phyloP scores from a whole-genome alignment of 2,113 vertebrate species.

The Saccopteryx leptura region DNA sequence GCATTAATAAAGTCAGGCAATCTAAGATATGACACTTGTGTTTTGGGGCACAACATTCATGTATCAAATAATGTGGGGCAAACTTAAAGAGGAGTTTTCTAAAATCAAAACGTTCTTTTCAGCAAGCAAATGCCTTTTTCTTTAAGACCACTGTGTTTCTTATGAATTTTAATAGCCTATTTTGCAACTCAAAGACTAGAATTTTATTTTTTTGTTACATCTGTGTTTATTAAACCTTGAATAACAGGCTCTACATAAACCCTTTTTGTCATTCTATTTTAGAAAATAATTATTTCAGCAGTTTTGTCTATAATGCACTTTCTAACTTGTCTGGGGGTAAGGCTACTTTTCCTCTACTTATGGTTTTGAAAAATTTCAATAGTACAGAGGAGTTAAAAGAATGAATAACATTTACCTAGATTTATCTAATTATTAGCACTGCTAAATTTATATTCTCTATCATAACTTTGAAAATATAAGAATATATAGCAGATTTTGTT shows the following conservation, averaged over 20 bases:
- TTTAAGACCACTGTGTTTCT: neutral
- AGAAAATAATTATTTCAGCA: neutral
- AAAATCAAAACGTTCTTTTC: neutral
- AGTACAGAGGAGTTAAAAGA: neutral
- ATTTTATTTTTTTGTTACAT: neutral
- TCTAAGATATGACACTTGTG: neutral
- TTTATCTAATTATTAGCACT: neutral
- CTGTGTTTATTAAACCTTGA: neutral
- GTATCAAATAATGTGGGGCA: neutral
- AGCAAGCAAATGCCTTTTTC: neutral
- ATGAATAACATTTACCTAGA: neutral
- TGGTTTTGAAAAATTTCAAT: neutral
- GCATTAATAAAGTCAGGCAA: neutral
- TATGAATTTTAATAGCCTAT: constrained; percentile 28
- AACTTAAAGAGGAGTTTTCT: neutral
- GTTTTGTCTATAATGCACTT: neutral
- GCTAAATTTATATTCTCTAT: neutral
- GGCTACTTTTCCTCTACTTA: neutral
- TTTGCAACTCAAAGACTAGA: constrained; percentile 26
- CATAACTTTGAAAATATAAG: neutral
- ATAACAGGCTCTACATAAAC: neutral
- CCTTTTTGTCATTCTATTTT: neutral
- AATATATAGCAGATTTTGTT: neutral
- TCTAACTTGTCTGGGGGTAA: neutral
- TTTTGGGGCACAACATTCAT: neutral